A percentile compares a stretch with the other conserved stretches of the same genome.
Conservation (phyloP, 1,140 invertebrate species). For the Ephestia elutella region DNA sequence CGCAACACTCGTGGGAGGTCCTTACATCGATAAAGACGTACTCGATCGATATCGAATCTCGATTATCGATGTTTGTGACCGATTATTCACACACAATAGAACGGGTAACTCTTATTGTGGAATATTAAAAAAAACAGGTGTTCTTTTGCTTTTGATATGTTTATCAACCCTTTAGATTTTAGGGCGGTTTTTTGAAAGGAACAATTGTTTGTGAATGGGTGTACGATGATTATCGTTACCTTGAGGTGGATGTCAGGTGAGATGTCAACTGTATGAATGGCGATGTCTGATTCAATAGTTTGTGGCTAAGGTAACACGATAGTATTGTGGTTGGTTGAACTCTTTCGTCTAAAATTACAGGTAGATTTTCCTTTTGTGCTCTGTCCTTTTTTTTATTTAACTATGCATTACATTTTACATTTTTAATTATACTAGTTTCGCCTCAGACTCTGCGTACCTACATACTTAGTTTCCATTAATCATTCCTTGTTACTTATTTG, state of each 20-base stretch:
- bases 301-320: conserved; percentile 42
- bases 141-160: conserved; percentile 63
- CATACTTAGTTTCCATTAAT: too few species aligned
- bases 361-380: background rate
- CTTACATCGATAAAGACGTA: conserved; percentile 40
- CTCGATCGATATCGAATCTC: conserved; percentile 45
- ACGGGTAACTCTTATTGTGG: conserved; percentile 39
- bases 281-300: conserved; percentile 33
- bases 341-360: background rate
- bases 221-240: conserved; percentile 61
- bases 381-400: background rate
- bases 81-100: conserved; percentile 58
- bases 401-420: background rate
- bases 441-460: too few species aligned
- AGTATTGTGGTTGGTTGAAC: conserved; percentile 1
- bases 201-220: conserved; percentile 63
- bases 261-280: conserved; percentile 60
- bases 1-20: conserved; percentile 49
- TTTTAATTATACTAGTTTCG: too few species aligned
- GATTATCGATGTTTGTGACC: conserved; percentile 64
- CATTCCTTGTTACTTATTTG: too few species aligned
- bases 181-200: conserved; percentile 54
- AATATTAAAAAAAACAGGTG: conserved; percentile 59
- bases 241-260: conserved; percentile 68
- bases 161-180: conserved; percentile 68